Evolutionary conservation across 2,797 vertebrate genomes (phyloP).

Genomic region (Phyllotis vaccarum): DNA sequence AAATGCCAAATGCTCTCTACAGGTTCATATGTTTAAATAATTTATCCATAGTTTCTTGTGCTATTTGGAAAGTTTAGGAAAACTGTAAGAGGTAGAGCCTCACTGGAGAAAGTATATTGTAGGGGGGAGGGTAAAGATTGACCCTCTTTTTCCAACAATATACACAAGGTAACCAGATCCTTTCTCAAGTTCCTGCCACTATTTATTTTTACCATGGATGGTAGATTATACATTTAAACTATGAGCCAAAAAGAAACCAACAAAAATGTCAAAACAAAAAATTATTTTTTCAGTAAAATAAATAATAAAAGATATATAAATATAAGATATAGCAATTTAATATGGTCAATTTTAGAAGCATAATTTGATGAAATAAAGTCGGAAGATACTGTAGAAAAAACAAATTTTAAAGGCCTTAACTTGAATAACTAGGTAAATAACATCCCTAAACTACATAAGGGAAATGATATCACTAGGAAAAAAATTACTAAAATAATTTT

Average conservation of each 20-base stretch:
- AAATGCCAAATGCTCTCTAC: neutral
- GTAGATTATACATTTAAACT: neutral
- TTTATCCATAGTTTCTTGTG: neutral
- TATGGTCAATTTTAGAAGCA: neutral
- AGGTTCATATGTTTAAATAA: neutral
- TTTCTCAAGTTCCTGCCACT: neutral
- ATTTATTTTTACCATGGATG: neutral
- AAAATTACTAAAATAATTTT: slow-evolving; percentile 37
- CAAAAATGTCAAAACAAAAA: neutral
- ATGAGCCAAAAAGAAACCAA: too few relatives aligned
- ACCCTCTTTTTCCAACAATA: neutral
- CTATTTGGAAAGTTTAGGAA: neutral
- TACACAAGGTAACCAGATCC: neutral
- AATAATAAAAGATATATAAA: neutral
- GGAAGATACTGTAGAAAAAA: neutral
- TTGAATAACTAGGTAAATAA: slow-evolving; percentile 15
- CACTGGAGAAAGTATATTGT: neutral
- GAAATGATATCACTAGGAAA: too few relatives aligned
- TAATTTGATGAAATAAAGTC: neutral
- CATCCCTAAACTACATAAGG: neutral
- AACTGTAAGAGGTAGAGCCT: neutral
- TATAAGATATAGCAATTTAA: neutral
- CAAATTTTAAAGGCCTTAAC: neutral
- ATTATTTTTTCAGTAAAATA: neutral
- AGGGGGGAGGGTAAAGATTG: neutral